Percentiles rank a stretch among this genome's conserved stretches.
These are phyloP conservation scores for Ailuropoda melanoleuca DNA, from an alignment of 2,113 vertebrate species.

Conservation along the genomic window DNA sequence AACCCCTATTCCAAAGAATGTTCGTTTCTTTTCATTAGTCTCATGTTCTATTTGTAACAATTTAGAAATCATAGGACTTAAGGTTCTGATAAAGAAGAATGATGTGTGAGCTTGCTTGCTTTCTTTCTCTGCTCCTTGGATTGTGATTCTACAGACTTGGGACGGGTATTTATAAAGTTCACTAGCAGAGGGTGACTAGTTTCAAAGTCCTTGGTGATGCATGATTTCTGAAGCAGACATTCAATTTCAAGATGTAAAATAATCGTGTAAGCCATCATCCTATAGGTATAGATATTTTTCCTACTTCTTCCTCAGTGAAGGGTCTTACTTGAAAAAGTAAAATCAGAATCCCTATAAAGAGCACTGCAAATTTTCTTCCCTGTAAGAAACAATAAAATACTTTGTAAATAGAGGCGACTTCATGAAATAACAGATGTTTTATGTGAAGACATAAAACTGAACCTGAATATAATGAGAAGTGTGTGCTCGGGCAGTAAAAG, in stretches of 20 bases:
- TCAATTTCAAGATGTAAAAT: constrained; percentile 65
- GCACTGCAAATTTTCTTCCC: constrained; percentile 55
- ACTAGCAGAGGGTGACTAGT: constrained; percentile 47
- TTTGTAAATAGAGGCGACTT: constrained; percentile 71
- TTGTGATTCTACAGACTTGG: not conserved
- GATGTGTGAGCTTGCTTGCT: not conserved
- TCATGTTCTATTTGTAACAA: constrained; percentile 71
- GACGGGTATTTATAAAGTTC: constrained; percentile 14
- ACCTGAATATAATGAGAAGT: constrained; percentile 56
- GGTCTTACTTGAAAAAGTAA: constrained; percentile 63
- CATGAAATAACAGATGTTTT: constrained; percentile 77
- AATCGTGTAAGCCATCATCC: constrained; percentile 17
- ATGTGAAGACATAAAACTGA: constrained; percentile 72
- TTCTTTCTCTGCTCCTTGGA: not conserved
- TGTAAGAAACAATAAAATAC: constrained; percentile 70
- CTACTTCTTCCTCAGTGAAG: constrained; percentile 56
- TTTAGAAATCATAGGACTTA: constrained; percentile 71
- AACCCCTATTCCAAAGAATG: constrained; percentile 51
- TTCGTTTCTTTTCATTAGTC: constrained; percentile 58
- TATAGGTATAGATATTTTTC: constrained; percentile 33
- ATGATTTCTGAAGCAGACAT: constrained; percentile 67
- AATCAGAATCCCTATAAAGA: constrained; percentile 69
- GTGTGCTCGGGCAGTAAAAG: constrained; percentile 62
- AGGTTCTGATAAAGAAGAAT: constrained; percentile 74
- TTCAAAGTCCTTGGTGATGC: constrained; percentile 51